phyloP scores from a whole-genome alignment of 2,113 vertebrate genomes.

The Cercocebus atys region DNA sequence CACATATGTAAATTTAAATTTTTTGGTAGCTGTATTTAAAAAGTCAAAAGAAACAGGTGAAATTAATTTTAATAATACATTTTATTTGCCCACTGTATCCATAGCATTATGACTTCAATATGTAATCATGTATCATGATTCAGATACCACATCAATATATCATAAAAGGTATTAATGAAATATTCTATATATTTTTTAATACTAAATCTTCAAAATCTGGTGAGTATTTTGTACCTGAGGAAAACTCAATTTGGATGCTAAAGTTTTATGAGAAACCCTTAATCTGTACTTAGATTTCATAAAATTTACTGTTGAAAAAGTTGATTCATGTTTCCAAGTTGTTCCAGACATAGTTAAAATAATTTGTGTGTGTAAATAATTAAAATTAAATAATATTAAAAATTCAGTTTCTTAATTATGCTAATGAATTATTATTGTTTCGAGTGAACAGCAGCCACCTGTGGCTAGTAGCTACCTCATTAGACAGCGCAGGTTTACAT shows the following conservation, averaged over 20 bases:
- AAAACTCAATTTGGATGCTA: background rate
- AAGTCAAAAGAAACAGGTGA: background rate
- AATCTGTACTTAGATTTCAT: background rate
- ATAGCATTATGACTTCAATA: background rate
- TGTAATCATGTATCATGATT: background rate
- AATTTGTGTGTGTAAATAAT: background rate
- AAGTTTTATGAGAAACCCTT: conserved; percentile 13
- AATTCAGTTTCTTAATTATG: background rate
- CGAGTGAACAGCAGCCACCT: background rate
- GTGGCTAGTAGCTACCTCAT: background rate
- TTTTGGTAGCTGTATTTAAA: background rate
- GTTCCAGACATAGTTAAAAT: background rate
- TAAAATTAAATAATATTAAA: background rate
- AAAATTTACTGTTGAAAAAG: conserved; percentile 6
- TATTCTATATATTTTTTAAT: background rate
- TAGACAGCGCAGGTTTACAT: background rate
- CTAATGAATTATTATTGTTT: background rate
- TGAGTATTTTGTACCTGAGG: background rate
- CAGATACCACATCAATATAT: background rate
- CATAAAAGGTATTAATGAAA: background rate
- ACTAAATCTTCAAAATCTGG: background rate
- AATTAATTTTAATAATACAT: background rate
- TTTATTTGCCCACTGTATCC: background rate
- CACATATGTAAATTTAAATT: background rate
- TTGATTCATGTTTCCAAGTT: background rate